These are phyloP conservation scores for Seira ritae DNA, from an alignment of 2,888 invertebrate species.

Conservation along the genomic window DNA sequence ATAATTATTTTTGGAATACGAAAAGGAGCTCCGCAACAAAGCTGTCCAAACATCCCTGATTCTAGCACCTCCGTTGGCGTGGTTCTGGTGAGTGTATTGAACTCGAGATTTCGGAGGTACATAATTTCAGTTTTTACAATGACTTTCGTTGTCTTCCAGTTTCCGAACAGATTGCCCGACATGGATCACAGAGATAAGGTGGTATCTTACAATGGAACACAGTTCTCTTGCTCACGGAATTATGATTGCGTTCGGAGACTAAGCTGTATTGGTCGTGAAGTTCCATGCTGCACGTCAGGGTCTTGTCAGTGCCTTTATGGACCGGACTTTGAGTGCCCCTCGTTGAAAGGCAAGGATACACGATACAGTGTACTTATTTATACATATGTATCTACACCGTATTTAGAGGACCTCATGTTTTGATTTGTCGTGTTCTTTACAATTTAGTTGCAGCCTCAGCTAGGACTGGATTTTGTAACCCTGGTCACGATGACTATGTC, in stretches of 20 bases:
- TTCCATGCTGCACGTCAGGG: not conserved
- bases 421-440: no score
- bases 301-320: not conserved
- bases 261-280: not conserved
- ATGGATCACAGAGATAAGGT: not conserved
- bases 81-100: not conserved
- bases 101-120: no score
- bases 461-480: not conserved
- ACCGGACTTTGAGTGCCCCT: not conserved
- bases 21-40: not conserved
- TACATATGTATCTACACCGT: no score
- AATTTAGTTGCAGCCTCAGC: not conserved
- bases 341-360: no score
- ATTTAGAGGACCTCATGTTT: no score
- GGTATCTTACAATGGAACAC: not conserved
- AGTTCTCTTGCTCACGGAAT: not conserved
- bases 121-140: no score
- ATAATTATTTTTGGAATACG: not conserved
- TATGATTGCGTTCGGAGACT: not conserved
- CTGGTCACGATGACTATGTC: not conserved
- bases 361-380: no score
- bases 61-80: not conserved
- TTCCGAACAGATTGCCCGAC: not conserved
- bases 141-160: no score
- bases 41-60: not conserved